Conservation (phyloP, 2,888 invertebrate genomes). For the Gerosis bhagava region DNA sequence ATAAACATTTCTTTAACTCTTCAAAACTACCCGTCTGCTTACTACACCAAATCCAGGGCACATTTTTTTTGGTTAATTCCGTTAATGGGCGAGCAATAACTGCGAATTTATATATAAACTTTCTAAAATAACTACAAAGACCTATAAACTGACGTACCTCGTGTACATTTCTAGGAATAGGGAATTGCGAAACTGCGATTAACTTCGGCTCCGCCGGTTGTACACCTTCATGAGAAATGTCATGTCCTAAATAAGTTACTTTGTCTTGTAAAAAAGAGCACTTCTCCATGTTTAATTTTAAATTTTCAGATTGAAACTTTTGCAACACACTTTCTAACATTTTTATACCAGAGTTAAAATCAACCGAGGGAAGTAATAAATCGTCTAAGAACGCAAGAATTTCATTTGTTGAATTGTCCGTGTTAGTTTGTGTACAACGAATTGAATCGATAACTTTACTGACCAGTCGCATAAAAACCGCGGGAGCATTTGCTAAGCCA, state of each 20-base stretch:
- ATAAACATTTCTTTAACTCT: neutral
- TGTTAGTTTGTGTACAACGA: neutral
- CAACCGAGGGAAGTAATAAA: constrained; percentile 26
- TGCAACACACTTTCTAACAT: neutral
- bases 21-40: neutral
- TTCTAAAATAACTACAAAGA: constrained; percentile 1
- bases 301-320: constrained; percentile 1
- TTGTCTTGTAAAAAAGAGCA: constrained; percentile 2
- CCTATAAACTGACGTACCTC: neutral
- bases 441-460: constrained; percentile 28
- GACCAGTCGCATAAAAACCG: constrained; percentile 32
- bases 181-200: neutral
- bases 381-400: constrained; percentile 29
- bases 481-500: constrained; percentile 34
- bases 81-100: neutral
- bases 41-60: neutral
- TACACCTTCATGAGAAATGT: neutral
- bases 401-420: neutral
- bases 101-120: neutral
- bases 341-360: constrained; percentile 25
- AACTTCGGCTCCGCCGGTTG: neutral
- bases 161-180: neutral
- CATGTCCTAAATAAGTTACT: constrained; percentile 2
- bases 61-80: neutral
- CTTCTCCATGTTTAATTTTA: constrained; percentile 6